A percentile compares a stretch with the other conserved stretches of the same genome.
Evolutionary conservation across 2,888 invertebrate species (phyloP).

Genomic region (Cheilosia vulpina): DNA sequence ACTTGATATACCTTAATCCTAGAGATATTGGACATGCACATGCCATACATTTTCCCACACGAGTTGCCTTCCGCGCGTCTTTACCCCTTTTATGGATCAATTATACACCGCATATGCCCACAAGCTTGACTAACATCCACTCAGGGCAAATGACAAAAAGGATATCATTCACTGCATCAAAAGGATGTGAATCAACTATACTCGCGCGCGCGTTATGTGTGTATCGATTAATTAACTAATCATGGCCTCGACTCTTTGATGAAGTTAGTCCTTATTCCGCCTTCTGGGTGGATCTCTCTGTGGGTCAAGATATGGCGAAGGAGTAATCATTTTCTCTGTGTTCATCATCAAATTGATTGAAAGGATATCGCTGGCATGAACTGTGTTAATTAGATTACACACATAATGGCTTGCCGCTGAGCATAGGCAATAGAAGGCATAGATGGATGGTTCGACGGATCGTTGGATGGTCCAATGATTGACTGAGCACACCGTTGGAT

Average conservation of each 20-base stretch:
- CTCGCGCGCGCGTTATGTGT: slow-evolving; percentile 56
- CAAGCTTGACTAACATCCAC: slow-evolving; percentile 22
- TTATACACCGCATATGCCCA: slow-evolving; percentile 29
- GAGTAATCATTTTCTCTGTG: slow-evolving; percentile 68
- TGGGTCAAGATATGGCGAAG: slow-evolving; percentile 63
- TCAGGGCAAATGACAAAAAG: slow-evolving; percentile 53
- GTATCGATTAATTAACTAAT: slow-evolving; percentile 67
- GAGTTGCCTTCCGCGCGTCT: not conserved
- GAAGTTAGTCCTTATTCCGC: slow-evolving; percentile 41
- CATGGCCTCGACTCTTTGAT: slow-evolving; percentile 73
- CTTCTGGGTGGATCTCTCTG: slow-evolving; percentile 32
- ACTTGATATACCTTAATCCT: slow-evolving; percentile 13
- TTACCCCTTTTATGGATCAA: slow-evolving; percentile 34
- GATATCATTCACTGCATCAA: slow-evolving; percentile 67
- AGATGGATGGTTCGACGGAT: slow-evolving; percentile 37
- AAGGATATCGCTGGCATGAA: slow-evolving; percentile 75
- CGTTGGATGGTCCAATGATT: slow-evolving; percentile 53
- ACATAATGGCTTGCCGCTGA: slow-evolving; percentile 55
- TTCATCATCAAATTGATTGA: slow-evolving; percentile 75
- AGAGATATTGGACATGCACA: slow-evolving; percentile 14
- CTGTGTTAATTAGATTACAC: slow-evolving; percentile 75
- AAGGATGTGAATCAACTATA: slow-evolving; percentile 69
- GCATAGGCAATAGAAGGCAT: slow-evolving; percentile 17
- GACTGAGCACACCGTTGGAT: slow-evolving; percentile 66
- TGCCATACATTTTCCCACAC: slow-evolving; percentile 1